Base-by-base conservation (phyloP, 2,113 vertebrate genomes). In the Nycticryphes semicollaris region DNA sequence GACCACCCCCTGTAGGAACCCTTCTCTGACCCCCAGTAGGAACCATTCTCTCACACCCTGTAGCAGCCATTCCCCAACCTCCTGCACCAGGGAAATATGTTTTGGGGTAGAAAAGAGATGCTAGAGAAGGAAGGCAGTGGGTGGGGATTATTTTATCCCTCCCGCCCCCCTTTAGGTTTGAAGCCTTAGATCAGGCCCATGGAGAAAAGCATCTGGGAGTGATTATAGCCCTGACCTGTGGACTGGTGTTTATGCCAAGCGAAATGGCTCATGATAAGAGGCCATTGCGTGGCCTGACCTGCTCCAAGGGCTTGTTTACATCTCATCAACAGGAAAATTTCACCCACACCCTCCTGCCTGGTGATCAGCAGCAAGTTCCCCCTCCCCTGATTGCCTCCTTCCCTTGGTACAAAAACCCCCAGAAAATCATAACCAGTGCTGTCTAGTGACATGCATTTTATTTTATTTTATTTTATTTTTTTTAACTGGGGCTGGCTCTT, bases 151-250 rank as follows among this genome's bases (percentile, higher is more conserved):
- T 45, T 37, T 66, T 8, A 56, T 12, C 25, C 53, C 28, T 22
- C 9, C 28, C 9, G 3, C 5, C 39, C 39, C 39, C 39, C 0
- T 56, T 91, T 2, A 10, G 16, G 4, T 70, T 16, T 9, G 28
- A 57, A 91, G 8, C 56, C 56, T 63, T 25, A 30, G 35, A 28
- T 41, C 50, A 22, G 9, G 8, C 27, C 56, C 16, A 2, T 19
- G 48, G 82, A 59, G 64, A 37, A 72, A 90, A 78, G 15, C 94
- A 94, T 68, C 90, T 91, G 94, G 94, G 60, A 87, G 39, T 51
- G 78, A 64, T 96, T 79, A 41, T 19, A 43, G 84, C n/a, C 69
- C 60, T 70, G 87, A 9, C 45, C 63, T 19, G 33, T 35, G 43
- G 48, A 21, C 39, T 35, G 67, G 4, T 89, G 93, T 97, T 96